Evolutionary conservation across 2,113 vertebrate species (phyloP).

Genomic region (Sapajus apella): DNA sequence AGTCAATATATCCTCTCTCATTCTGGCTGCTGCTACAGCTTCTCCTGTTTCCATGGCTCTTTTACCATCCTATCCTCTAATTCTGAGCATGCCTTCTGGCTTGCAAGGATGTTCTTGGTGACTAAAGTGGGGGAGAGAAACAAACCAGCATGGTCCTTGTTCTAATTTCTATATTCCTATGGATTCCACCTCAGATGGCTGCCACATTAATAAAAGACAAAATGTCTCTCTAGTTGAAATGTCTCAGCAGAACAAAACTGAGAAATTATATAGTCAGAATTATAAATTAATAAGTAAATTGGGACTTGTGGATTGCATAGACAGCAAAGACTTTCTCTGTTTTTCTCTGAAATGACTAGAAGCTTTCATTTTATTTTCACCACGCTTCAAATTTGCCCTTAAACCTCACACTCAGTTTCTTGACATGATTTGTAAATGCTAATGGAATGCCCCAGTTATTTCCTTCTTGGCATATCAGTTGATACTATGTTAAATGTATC

Average conservation of each 20-base stretch:
- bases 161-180: background rate
- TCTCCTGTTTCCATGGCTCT: background rate
- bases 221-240: background rate
- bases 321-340: background rate
- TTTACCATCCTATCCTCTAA: background rate
- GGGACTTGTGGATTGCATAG: background rate
- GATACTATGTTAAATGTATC: slow-evolving; percentile 54
- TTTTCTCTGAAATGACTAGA: background rate
- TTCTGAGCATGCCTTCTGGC: background rate
- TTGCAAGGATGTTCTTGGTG: background rate
- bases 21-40: background rate
- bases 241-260: background rate
- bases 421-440: slow-evolving; percentile 45
- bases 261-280: background rate
- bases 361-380: slow-evolving; percentile 15
- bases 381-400: slow-evolving; percentile 27
- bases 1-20: background rate
- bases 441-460: slow-evolving; percentile 39
- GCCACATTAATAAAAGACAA: background rate
- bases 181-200: background rate
- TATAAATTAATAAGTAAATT: background rate
- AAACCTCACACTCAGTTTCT: background rate
- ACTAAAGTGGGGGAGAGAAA: background rate
- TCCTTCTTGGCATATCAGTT: background rate
- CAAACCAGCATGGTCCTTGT: background rate